Percentiles rank a stretch among this genome's conserved stretches.
Conservation (phyloP, 2,797 vertebrate species). For the Scolopax bukidnonensis region DNA sequence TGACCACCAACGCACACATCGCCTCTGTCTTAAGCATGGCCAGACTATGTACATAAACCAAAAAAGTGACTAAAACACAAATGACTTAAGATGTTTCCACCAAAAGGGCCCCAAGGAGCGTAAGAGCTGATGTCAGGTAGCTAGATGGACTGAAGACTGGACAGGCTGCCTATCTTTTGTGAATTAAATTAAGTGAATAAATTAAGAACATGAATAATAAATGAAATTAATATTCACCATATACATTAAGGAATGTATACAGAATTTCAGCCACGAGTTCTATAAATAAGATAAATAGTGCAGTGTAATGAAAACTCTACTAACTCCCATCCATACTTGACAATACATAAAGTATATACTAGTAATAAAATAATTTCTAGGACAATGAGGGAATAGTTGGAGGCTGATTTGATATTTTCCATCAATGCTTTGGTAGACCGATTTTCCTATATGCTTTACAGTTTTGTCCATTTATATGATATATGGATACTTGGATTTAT, state of each 20-base stretch:
- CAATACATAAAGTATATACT: background rate
- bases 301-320: background rate
- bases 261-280: background rate
- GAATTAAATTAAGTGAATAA: background rate
- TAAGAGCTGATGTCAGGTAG: background rate
- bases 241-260: background rate
- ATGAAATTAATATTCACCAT: background rate
- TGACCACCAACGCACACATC: background rate
- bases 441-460: background rate
- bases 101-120: background rate
- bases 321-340: background rate
- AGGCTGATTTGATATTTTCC: background rate
- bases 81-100: background rate
- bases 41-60: background rate
- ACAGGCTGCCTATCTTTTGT: background rate
- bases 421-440: background rate
- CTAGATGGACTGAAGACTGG: background rate
- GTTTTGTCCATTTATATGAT: background rate
- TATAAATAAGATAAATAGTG: background rate
- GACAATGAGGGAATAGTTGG: background rate
- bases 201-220: background rate
- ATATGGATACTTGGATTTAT: background rate
- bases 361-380: background rate
- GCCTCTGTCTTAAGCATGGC: background rate
- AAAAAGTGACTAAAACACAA: background rate